Evolutionary conservation across 1,140 invertebrate species (phyloP).

Genomic region (Drosophila varians): DNA sequence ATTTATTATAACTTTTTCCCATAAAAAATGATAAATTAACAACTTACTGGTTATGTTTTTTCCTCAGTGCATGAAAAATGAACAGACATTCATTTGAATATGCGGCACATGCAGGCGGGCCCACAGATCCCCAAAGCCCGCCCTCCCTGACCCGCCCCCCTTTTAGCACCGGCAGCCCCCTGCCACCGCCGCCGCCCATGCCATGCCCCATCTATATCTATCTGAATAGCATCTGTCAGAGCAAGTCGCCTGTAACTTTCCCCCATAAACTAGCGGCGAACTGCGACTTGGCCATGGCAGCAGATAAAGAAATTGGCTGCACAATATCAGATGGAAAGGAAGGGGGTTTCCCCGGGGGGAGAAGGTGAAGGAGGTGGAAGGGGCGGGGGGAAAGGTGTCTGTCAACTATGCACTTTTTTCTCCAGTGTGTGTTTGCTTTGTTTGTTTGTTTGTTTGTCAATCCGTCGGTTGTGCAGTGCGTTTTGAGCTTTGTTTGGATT

Average conservation of each 20-base stretch:
- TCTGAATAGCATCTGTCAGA: constrained; percentile 73
- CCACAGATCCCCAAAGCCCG: constrained; percentile 15
- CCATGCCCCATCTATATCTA: constrained; percentile 37
- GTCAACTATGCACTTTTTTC: constrained; percentile 65
- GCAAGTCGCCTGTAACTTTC: constrained; percentile 71
- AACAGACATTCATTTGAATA: constrained; percentile 74
- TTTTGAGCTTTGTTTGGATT: constrained; percentile 16
- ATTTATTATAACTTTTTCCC: neutral
- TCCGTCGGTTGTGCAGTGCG: constrained; percentile 33
- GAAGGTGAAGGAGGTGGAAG: no score
- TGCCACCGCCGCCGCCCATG: neutral
- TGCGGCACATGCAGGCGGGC: constrained; percentile 61
- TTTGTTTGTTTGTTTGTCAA: constrained; percentile 55
- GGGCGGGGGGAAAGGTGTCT: constrained; percentile 41
- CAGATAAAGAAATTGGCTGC: constrained; percentile 61
- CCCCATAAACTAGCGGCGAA: constrained; percentile 67
- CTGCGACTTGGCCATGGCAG: constrained; percentile 44
- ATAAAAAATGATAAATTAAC: no score
- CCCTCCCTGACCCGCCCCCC: neutral
- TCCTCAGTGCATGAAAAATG: constrained; percentile 15
- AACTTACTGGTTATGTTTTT: no score
- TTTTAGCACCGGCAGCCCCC: neutral
- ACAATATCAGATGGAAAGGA: constrained; percentile 35
- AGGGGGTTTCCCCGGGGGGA: no score
- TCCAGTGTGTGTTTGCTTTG: constrained; percentile 21